A percentile compares a stretch with the other conserved stretches of the same genome.
These are phyloP conservation scores for Tribolium castaneum DNA, from an alignment of 1,140 invertebrate genomes.

Conservation along the genomic window DNA sequence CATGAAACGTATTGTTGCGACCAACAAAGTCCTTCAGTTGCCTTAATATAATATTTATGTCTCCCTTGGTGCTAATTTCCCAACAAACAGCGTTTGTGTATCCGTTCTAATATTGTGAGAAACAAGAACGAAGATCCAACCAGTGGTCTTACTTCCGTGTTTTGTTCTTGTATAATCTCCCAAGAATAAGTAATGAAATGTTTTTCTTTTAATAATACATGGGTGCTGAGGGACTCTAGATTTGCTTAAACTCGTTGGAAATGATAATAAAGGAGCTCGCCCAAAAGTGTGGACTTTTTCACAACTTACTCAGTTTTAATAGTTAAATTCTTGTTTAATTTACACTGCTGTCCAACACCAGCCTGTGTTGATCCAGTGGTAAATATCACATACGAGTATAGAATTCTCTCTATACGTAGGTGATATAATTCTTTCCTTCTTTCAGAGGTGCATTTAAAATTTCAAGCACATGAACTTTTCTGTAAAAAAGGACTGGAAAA, in stretches of 20 bases:
- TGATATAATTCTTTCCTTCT: too few relatives aligned
- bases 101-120: constrained; percentile 11
- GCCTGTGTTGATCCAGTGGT: too few relatives aligned
- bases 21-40: background rate
- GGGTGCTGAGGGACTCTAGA: background rate
- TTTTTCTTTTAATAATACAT: background rate
- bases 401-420: too few relatives aligned
- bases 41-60: constrained; percentile 26
- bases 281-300: background rate
- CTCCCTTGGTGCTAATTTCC: background rate
- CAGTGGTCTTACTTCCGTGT: background rate
- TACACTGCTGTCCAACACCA: background rate
- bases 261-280: background rate
- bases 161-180: background rate
- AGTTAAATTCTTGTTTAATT: background rate
- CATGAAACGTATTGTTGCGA: constrained; percentile 11
- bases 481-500: too few relatives aligned
- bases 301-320: background rate
- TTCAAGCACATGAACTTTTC: too few relatives aligned
- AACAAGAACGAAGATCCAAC: background rate
- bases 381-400: too few relatives aligned
- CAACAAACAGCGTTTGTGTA: constrained; percentile 3
- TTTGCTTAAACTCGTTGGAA: background rate
- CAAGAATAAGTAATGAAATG: background rate
- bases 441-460: too few relatives aligned